phyloP scores from a whole-genome alignment of 2,113 vertebrate genomes.

The Leucopsar rothschildi region DNA sequence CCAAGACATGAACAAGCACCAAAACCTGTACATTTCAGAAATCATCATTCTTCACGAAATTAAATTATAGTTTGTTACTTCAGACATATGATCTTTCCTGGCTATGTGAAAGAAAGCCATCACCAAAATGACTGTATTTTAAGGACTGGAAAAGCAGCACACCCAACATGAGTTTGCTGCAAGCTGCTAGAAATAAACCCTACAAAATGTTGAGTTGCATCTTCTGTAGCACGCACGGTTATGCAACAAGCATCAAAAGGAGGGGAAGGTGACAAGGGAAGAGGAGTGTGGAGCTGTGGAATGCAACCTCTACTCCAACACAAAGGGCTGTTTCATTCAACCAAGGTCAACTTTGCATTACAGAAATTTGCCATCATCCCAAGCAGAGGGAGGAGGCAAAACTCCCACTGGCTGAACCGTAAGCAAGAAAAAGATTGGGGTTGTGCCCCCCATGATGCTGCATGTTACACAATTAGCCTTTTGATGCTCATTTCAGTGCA shows the following conservation, averaged over 20 bases:
- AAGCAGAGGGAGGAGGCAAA: neutral
- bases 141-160: neutral
- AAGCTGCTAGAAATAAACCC: neutral
- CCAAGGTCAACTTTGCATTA: neutral
- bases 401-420: neutral
- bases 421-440: neutral
- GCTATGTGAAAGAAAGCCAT: neutral
- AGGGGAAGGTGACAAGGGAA: neutral
- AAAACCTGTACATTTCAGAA: neutral
- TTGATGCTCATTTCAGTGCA: neutral
- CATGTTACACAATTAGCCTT: neutral
- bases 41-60: neutral
- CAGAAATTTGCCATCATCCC: neutral
- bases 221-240: fast-evolving
- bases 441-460: neutral
- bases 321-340: neutral
- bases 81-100: neutral
- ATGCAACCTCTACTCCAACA: neutral
- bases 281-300: neutral
- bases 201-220: neutral
- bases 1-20: neutral
- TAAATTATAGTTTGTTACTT: neutral
- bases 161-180: neutral
- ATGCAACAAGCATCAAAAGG: neutral
- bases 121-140: neutral